A percentile compares a stretch with the other conserved stretches of the same genome.
Conservation (phyloP, 1,140 invertebrate genomes). For the Cydia fagiglandana region DNA sequence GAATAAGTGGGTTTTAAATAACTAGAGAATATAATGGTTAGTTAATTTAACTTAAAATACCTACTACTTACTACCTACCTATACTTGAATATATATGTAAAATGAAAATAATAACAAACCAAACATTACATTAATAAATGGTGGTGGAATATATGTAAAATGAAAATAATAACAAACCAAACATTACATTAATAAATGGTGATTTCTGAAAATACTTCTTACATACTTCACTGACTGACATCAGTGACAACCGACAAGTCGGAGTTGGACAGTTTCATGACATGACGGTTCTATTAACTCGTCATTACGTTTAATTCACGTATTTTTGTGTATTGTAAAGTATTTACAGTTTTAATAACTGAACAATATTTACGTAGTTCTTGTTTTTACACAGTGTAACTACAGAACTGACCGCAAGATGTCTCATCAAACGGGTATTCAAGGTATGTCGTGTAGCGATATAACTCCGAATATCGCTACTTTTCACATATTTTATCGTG, state of each 20-base stretch:
- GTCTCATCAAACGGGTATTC: conserved; percentile 75
- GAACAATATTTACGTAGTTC: not conserved
- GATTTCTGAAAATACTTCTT: too few species aligned
- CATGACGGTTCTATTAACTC: not conserved
- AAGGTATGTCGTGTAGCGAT: conserved; percentile 56
- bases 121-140: too few species aligned
- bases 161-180: too few species aligned
- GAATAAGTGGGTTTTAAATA: too few species aligned
- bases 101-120: too few species aligned
- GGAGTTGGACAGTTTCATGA: not conserved
- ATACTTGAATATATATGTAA: too few species aligned
- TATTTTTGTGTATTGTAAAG: not conserved
- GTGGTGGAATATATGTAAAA: too few species aligned
- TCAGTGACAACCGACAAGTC: not conserved
- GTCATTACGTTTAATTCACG: not conserved
- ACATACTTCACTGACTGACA: not conserved
- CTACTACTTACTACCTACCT: too few species aligned
- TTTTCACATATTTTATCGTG: conserved; percentile 36
- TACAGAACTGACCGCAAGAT: conserved; percentile 43
- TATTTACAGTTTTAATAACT: not conserved
- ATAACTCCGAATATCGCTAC: conserved; percentile 35
- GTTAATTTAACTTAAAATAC: too few species aligned
- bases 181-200: too few species aligned
- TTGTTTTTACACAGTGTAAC: not conserved
- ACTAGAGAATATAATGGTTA: too few species aligned